Conservation (phyloP, 2,888 invertebrate genomes). For the Chalcis sispes region DNA sequence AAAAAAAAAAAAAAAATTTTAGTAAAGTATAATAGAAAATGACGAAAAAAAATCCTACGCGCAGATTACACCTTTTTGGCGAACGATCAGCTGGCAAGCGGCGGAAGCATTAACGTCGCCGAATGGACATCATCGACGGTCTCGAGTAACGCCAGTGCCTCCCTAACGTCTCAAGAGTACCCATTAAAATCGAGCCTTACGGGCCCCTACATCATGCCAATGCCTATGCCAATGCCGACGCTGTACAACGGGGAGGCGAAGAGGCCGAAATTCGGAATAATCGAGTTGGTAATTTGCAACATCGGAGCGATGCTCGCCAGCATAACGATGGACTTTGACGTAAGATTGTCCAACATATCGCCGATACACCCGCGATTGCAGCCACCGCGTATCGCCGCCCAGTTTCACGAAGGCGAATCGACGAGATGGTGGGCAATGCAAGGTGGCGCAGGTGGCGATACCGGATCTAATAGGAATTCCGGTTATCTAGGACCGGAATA, state of each 20-base stretch:
- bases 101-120: slow-evolving; percentile 9
- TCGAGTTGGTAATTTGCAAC: slow-evolving; percentile 90
- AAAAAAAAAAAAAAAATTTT: not conserved
- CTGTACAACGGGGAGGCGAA: slow-evolving; percentile 86
- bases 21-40: not conserved
- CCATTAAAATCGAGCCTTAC: slow-evolving; percentile 69
- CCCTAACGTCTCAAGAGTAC: slow-evolving; percentile 27
- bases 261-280: slow-evolving; percentile 83
- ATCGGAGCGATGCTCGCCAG: slow-evolving; percentile 94
- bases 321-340: slow-evolving; percentile 94
- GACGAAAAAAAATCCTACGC: not conserved
- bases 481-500: slow-evolving; percentile 77
- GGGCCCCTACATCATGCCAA: slow-evolving; percentile 73
- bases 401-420: slow-evolving; percentile 64
- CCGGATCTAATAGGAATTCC: slow-evolving; percentile 70
- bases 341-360: slow-evolving; percentile 90
- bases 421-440: slow-evolving; percentile 58
- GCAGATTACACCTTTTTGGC: slow-evolving; percentile 56
- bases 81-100: slow-evolving; percentile 40
- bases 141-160: slow-evolving; percentile 18
- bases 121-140: slow-evolving; percentile 44
- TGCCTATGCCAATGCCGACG: slow-evolving; percentile 85
- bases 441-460: slow-evolving; percentile 26
- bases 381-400: slow-evolving; percentile 72
- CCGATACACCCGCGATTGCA: slow-evolving; percentile 88